Evolutionary conservation across 37 sponge, comb jelly and placozoan genomes (phyloP).

Genomic region (Agelas oroides): DNA sequence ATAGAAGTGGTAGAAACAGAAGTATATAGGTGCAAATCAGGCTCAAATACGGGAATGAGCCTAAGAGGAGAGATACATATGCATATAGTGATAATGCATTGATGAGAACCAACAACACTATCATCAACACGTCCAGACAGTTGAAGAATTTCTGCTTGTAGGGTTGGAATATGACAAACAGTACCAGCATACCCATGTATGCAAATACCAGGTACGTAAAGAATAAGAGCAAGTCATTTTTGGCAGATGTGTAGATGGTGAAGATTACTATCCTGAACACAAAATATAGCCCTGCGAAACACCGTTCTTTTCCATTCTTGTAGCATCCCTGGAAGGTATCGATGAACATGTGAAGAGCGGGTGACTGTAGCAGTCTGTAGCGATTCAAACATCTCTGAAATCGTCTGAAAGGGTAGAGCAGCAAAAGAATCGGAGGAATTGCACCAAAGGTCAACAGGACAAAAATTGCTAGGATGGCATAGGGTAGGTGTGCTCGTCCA

Average conservation of each 20-base stretch:
- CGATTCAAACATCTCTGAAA: not conserved
- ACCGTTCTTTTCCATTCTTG: constrained; percentile 10
- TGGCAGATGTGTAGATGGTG: not conserved
- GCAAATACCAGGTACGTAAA: not conserved
- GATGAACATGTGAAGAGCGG: not conserved
- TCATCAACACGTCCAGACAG: not conserved
- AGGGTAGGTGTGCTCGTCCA: not conserved
- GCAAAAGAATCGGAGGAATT: constrained; percentile 17
- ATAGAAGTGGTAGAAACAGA: too few relatives aligned
- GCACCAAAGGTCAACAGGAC: not conserved
- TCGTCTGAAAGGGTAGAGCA: constrained; percentile 11
- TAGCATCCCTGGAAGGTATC: constrained; percentile 46
- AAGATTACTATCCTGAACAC: not conserved
- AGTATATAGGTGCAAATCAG: too few relatives aligned
- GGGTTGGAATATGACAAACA: not conserved
- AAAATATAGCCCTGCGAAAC: constrained; percentile 29
- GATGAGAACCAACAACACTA: not conserved
- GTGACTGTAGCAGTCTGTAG: not conserved
- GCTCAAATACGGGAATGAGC: too few relatives aligned
- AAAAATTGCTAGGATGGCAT: not conserved
- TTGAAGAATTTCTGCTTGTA: constrained; percentile 5
- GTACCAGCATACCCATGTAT: not conserved
- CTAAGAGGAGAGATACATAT: too few relatives aligned
- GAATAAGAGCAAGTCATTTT: not conserved
- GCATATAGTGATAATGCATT: too few relatives aligned